Base-by-base conservation (phyloP, 92 coral and sea anemone genomes). In the Metridium senile region DNA sequence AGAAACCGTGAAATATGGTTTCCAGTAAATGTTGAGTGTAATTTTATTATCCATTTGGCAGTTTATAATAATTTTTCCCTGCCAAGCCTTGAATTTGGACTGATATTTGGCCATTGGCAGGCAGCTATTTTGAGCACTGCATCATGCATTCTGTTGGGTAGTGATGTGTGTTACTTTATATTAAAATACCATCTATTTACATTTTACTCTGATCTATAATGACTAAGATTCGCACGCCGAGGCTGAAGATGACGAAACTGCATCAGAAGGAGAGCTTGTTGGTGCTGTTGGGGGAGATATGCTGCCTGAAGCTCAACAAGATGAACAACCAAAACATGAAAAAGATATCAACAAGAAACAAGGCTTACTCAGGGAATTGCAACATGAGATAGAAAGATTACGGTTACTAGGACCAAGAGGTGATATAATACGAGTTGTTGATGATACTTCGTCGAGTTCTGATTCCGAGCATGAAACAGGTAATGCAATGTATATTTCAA, bases 381-480 rank as follows among this genome's bases (percentile, higher is more conserved):
- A 91, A 86, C 75, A 75, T 58, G 93, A 91, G 47, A 89, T 91
- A 45, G 85, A 82, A 32, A 79, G 90, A 43, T 68, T 91, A 16
- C 84, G 69, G 33, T 70, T 89, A 22, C 89, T 82, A 2, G 87
- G 89, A 17, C 89, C 84, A 11, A 65, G 70, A 39, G 93, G 93
- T 56, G 76, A 59, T 59, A 58, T 84, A 22, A 62, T 76, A 13
- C 76, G 86, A 33, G 76, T 86, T 21, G 56, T 86, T 13, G 90
- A 81, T 29, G 77, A 81, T 43, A 63, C 49, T 9, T 65, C 82
- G n/a, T 76, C 86, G 19, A 80, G 86, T 20, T 19, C 53, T 0
- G 75, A 52, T 9, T 74, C 52, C n/a, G 72, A 34, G 1, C 70
- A 68, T 10, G 79, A 54, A 9, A 62, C 81, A 64, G 72, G 71